Percentiles rank a stretch among this genome's conserved stretches.
phyloP scores from a whole-genome alignment of 2,797 vertebrate species.

The Saguinus oedipus region DNA sequence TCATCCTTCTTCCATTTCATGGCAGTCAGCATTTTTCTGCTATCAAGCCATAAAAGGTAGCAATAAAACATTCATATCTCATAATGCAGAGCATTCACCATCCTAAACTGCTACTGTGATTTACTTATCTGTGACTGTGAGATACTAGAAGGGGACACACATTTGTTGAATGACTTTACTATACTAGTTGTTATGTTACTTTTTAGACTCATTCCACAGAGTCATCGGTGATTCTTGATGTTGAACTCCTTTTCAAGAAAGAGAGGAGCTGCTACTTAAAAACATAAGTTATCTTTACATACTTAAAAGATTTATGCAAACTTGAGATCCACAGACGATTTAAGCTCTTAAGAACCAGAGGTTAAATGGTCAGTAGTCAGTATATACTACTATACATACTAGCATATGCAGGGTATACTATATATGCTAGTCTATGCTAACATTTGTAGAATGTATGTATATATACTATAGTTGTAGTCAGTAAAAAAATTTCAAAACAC shows the following conservation, averaged over 20 bases:
- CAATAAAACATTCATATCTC: background rate
- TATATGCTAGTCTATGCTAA: background rate
- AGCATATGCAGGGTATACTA: background rate
- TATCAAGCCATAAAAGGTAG: background rate
- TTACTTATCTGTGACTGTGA: background rate
- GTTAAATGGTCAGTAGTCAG: background rate
- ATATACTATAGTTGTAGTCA: background rate
- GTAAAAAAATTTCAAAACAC: slow-evolving; percentile 25
- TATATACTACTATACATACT: background rate
- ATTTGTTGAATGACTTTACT: background rate
- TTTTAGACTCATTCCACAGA: background rate
- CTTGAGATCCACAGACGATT: background rate
- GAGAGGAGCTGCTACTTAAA: background rate
- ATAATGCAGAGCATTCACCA: background rate
- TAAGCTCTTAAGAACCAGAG: background rate
- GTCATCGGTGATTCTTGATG: background rate
- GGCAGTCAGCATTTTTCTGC: background rate
- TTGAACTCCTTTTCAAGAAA: background rate
- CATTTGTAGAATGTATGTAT: background rate
- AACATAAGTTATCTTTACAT: background rate
- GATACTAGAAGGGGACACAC: background rate
- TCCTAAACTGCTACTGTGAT: background rate
- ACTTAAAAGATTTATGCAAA: background rate
- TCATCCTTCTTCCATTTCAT: background rate
- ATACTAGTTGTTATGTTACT: background rate